Evolutionary conservation across 2,113 vertebrate genomes (phyloP), one percentile per base, ranked within the genome.

Genomic region (Myodes glareolus): DNA sequence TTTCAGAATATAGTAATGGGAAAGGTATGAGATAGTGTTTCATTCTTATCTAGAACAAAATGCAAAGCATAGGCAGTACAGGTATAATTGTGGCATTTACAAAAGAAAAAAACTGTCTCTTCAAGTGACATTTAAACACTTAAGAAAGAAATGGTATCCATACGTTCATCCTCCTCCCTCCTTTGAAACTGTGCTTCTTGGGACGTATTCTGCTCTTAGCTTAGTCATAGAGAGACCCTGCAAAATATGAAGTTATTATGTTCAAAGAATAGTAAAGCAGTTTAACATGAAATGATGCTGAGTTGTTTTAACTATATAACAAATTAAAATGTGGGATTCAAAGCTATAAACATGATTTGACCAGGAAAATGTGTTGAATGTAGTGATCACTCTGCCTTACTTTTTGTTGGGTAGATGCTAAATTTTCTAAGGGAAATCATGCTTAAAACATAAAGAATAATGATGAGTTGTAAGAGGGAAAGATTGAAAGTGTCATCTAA

Each of bases 261-360:
- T 73, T 91, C 13, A 65, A 0, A 61, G 3, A 0, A 5, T 42
- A 81, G 70, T 45, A 61, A 31, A 1, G 1, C 16, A 87, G 14
- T 13, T 72, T 65, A 91, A 36, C 3, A 5, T 31, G 7, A 95
- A 78, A 1, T 65, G 31, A 4, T 31, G 12, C 36, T 47, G 23
- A 36, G 39, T 95, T 61, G 72, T 92, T 96, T 89, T 91, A 87
- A 39, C 77, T 89, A 52, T 52, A 23, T 78, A 63, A 70, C 2
- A 19, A 94, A 65, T 65, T 36, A 68, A 92, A 39, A 5, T 27
- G 3, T 78, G 4, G 6, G 50, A 1, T 87, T 77, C 39, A 95
- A 92, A n/a, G 27, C n/a, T 50, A 39, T 13, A 75, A 68, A n/a
- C 47, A 31, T 55, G 58, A 42, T 72, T 13, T 73, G 1, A 2